These are phyloP conservation scores for Gorsachius magnificus DNA, from an alignment of 2,797 vertebrate species.

Conservation along the genomic window DNA sequence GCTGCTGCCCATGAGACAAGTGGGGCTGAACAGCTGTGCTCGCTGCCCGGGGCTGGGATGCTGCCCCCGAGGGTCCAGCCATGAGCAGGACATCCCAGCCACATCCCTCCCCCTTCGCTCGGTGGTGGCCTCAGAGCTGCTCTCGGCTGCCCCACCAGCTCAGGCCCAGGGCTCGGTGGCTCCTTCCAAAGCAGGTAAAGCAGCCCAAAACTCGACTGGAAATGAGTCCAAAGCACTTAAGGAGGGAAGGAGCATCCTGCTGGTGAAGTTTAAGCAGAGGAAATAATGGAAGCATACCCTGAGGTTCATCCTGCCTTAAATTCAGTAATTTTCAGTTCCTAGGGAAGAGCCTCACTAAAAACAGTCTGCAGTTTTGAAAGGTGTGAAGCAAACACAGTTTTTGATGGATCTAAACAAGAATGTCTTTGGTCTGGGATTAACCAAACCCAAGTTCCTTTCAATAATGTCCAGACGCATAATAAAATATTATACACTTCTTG, in stretches of 20 bases:
- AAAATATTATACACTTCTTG: neutral
- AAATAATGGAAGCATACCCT: neutral
- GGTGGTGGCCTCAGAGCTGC: neutral
- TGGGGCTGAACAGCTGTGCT: rapidly evolving
- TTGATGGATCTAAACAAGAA: neutral
- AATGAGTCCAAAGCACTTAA: neutral
- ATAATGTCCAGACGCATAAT: neutral
- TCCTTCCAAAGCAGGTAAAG: neutral
- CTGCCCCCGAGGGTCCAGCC: neutral
- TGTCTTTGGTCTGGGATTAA: neutral
- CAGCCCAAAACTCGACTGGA: neutral
- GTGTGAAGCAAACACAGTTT: neutral
- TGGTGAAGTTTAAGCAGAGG: neutral
- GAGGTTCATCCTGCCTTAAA: neutral
- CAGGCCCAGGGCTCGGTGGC: neutral
- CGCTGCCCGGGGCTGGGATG: neutral
- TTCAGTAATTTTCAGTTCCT: neutral
- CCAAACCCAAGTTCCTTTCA: neutral
- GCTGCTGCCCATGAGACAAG: neutral
- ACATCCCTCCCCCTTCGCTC: neutral
- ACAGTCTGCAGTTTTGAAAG: neutral
- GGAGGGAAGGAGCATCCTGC: neutral
- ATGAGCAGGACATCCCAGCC: neutral
- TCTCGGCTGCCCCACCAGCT: neutral
- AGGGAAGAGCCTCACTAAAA: neutral